Conservation (phyloP, 2,797 vertebrate species). For the Pygocentrus nattereri region DNA sequence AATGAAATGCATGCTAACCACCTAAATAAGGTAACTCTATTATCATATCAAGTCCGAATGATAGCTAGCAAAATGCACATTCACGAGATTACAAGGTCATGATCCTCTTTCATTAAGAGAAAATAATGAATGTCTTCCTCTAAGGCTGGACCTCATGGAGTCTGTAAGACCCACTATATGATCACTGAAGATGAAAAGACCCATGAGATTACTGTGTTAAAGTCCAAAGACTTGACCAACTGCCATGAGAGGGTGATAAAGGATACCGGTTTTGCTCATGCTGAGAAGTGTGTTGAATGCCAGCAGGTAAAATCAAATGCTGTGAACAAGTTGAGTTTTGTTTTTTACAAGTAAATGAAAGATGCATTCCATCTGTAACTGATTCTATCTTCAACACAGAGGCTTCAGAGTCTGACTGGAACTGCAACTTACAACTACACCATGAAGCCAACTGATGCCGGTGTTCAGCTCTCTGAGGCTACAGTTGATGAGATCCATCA, state of each 20-base stretch:
- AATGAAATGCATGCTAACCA: no score
- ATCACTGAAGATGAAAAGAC: conserved; percentile 76
- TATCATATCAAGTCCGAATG: no score
- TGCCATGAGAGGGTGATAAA: conserved; percentile 81
- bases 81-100: no score
- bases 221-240: conserved; percentile 79
- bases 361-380: conserved; percentile 15
- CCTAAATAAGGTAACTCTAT: no score
- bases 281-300: conserved; percentile 73
- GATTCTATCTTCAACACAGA: conserved; percentile 67
- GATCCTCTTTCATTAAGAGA: no score
- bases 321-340: background rate
- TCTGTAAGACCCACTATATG: conserved; percentile 85
- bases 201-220: conserved; percentile 71
- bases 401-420: conserved; percentile 75
- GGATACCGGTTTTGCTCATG: conserved; percentile 79
- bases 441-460: conserved; percentile 75
- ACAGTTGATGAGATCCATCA: conserved; percentile 80
- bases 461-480: conserved; percentile 77
- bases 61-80: no score
- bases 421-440: conserved; percentile 78
- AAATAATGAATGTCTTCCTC: no score
- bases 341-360: no score
- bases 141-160: conserved; percentile 75
- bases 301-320: conserved; percentile 73